Base-by-base conservation (phyloP, 2,888 invertebrate genomes). In the Latheticus oryzae region DNA sequence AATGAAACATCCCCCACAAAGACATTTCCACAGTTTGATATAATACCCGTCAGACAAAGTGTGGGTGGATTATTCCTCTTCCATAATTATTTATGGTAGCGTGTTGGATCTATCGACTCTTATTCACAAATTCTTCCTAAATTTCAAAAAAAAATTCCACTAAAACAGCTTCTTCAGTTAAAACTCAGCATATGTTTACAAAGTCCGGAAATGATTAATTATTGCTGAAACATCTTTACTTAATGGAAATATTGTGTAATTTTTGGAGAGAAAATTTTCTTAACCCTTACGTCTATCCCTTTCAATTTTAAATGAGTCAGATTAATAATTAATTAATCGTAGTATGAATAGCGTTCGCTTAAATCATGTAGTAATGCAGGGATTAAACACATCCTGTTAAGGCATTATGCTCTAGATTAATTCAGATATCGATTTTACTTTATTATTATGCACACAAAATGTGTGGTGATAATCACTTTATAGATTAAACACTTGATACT, bases 31-130 rank as follows among this genome's bases (percentile, higher is more conserved):
- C 11, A 9, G 11, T 3, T 19, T 24, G 16, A 24, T 42, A 23
- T 26, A 42, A 42, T 15, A 26, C 38, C 8, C 11, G 17, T 21
- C 19, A 23, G 13, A 13, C n/a, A 24, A 42, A 26, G 26, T 26
- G 42, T 42, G 11, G 3, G 26, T 8, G 3, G 21, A 23, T 12
- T 5, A 42, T 42, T 26, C 26, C 8, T 26, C 28, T 9, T 5
- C 11, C 15, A 23, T 26, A 42, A 42, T 42, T 42, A 42, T 42
- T 42, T 26, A 42, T 42, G 42, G 12, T 42, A n/a, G 28, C 42
- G 42, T 42, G 42, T 9, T 11, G 12, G 8, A 2, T 5, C 13
- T 8, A 32, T 32, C 32, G 32, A 13, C 12, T 32, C 13, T 11
- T 8, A 5, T 32, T 12, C 5, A 28, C 4, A 28, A 28, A 28